Evolutionary conservation across 2,888 invertebrate genomes (phyloP), one percentile per base, ranked within the genome.

Genomic region (Vesta saturnalis): DNA sequence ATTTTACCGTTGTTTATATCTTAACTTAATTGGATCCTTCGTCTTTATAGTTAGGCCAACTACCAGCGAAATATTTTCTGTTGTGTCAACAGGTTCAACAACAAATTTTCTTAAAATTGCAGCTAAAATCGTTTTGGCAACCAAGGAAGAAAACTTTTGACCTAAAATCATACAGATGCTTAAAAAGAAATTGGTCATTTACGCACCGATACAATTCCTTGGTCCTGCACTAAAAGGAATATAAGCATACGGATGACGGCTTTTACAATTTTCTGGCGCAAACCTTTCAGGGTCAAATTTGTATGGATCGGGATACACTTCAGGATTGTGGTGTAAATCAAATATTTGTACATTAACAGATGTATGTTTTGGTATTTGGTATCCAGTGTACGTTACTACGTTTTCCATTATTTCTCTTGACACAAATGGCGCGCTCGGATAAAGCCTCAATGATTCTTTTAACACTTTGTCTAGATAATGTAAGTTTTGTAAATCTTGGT

Each of bases 261-360:
- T 80, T 0, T 76, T 67, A 10, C 83, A 79, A 74, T 87, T 87
- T 76, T 92, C 89, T 0, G 89, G 87, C 35, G 90, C 78, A 81
- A 93, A 93, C 72, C 93, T 83, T 60, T 92, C 91, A 0, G 92
- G 92, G 77, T 91, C 88, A 78, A 91, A 93, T 69, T 84, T 85
- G 54, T 87, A 82, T 0, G 93, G 91, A 72, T 92, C 85, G 0
- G 89, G 86, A 83, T 87, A 94, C 60, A 88, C 83, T n/a, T 87
- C 85, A 0, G 88, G 86, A 77, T 90, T 87, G 4, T 89, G 86
- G 80, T 93, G 93, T 6, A 91, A 76, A 75, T 90, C 89, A 73
- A 83, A 89, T n/a, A 90, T 87, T 52, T 87, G 86, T 6, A 91
- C 82, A 72, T 87, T 87, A 1, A 88, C 83, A 10, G 83, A 79